Conservation (phyloP, 2,113 vertebrate species). For the Struthio camelus region DNA sequence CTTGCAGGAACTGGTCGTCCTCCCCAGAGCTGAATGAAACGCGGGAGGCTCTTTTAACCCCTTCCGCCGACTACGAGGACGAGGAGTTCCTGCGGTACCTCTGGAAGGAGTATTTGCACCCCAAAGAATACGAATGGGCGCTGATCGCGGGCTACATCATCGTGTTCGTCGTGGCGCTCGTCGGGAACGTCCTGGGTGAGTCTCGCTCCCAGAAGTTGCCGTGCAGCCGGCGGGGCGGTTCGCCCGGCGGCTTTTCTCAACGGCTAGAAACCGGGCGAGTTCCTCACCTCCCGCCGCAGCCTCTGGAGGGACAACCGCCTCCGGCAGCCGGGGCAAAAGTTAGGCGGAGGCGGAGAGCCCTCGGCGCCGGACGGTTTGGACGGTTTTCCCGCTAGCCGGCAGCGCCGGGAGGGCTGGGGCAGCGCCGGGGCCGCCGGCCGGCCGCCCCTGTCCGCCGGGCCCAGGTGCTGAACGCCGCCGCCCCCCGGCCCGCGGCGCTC, state of each 20-base stretch:
- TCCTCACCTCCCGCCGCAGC: not conserved
- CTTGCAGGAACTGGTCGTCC: conserved; percentile 80
- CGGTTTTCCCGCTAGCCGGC: too few species aligned
- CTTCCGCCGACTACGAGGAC: conserved; percentile 86
- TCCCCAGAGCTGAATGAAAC: conserved; percentile 77
- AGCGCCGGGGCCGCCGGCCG: too few species aligned
- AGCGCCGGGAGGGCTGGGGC: too few species aligned
- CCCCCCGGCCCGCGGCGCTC: not conserved
- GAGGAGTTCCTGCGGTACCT: conserved; percentile 92
- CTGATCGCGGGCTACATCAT: conserved; percentile 93
- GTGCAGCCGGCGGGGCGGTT: not conserved
- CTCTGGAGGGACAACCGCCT: too few species aligned
- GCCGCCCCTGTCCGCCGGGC: not conserved
- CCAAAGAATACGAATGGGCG: conserved; percentile 96
- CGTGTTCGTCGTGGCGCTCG: conserved; percentile 91
- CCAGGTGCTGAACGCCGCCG: conserved; percentile 30
- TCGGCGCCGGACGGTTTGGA: too few species aligned
- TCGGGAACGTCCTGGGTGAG: conserved; percentile 95
- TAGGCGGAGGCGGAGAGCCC: too few species aligned
- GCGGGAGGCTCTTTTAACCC: conserved; percentile 67
- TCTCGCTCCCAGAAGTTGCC: not conserved
- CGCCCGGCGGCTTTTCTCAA: too few species aligned
- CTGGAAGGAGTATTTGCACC: conserved; percentile 94
- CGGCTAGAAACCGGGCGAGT: not conserved
- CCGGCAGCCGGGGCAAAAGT: too few species aligned